Base-by-base conservation (phyloP, 2,113 vertebrate genomes). In the Beaufortia kweichowensis region DNA sequence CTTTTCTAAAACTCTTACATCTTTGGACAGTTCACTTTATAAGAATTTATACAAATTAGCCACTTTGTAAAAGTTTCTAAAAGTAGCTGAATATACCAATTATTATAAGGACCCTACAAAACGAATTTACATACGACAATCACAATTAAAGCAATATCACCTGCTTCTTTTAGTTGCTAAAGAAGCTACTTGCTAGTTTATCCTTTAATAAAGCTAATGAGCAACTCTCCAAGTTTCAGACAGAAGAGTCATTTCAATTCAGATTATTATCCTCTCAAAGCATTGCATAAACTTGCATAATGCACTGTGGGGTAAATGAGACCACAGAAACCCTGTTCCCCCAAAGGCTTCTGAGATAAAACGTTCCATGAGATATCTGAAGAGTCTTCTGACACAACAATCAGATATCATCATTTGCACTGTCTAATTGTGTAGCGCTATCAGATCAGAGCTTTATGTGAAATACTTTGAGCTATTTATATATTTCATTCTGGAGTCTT, bases 201-300 rank as follows among this genome's bases (percentile, higher is more conserved):
- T n/a, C n/a, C n/a, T n/a, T 29, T 9, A 46, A 55, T 29, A 21
- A 31, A 56, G 43, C 19, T 60, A 26, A 67, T 46, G 50, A 77
- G 43, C 48, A 61, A 62, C 53, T 70, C 21, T 71, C 19, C 19
- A 17, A 15, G 28, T 35, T 31, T 60, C 28, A 48, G 35, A 43
- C 35, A 48, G 21, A 53, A 43, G 19, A 57, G 9, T 59, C 41
- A 7, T 15, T 21, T 29, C 33, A 59, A 41, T 57, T 23, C 26
- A 46, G 24, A 11, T 10, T 62, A 71, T 28, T 55, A 29, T 39
- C 35, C 17, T 8, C 19, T 70, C 76, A 48, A 62, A 39, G 28
- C 2, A 69, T 60, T 77, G 28, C 55, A 48, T 21, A 50, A 50
- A 56, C 67, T 62, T 71, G 67, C 57, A 71, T 71, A 71, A 78